Base-by-base conservation (phyloP, 2,113 vertebrate genomes). In the Salvelinus alpinus region DNA sequence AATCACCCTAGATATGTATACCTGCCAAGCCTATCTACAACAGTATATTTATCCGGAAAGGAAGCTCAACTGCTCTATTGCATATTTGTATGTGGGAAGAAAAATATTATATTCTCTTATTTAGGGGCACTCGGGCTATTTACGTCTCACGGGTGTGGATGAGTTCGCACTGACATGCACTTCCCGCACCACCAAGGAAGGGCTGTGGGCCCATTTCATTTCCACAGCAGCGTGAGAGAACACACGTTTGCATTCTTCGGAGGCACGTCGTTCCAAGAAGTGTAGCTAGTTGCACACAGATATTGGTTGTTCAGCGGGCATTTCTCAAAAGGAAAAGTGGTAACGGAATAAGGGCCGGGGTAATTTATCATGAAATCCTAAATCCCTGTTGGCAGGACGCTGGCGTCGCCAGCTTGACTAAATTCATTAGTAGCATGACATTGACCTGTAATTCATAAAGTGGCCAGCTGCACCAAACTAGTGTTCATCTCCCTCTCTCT, bases 11-110 rank as follows among this genome's bases (percentile, higher is more conserved):
- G 73, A 84, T 80, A 67, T 72, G 80, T 74, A 77, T 7, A 75
- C 38, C 31, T 80, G 71, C 31, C 20, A 73, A 62, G 77, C 51
- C 79, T 82, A 88, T 87, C 77, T 85, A 66, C 5, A 14, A 13
- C 4, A 16, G 64, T 13, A 18, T 62, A 62, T n/a, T 7, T 22
- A 9, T 62, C 22, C 1, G 7, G 59, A 16, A 62, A 24, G 59
- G 18, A 62, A 62, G 7, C 59, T 2, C 59, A 8, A 7, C 59
- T 22, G 59, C 57, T 60, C 20, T 8, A 14, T 24, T 24, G 18
- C 18, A 60, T 22, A 20, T 20, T 57, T 16, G 16, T 57, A 57
- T 57, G 7, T 20, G 5, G 6, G n/a, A 22, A 62, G 59, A 14
- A 54, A 54, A 22, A 5, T 62, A 16, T 62, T 1, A 1, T 20